Conservation (phyloP, 2,113 vertebrate species). For the Leiothrix lutea region DNA sequence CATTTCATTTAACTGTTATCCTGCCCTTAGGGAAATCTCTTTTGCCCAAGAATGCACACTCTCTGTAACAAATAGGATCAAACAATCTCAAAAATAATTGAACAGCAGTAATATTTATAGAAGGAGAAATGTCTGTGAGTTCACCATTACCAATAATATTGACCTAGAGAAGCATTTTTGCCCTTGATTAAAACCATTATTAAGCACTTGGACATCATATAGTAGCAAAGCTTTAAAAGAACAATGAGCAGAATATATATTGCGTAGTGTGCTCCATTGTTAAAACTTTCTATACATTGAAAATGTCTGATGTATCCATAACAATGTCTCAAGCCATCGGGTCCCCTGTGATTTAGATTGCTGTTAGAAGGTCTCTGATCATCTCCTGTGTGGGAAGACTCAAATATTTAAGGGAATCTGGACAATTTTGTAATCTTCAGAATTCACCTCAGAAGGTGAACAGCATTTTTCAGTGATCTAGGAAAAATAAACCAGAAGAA, state of each 20-base stretch:
- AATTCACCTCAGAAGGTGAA: neutral
- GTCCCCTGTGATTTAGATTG: neutral
- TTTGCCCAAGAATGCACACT: neutral
- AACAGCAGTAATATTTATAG: neutral
- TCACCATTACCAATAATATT: neutral
- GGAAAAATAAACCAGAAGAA: neutral
- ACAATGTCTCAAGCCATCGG: neutral
- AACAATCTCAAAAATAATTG: neutral
- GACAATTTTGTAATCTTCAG: neutral
- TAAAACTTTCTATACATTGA: neutral
- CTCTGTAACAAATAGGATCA: slow-evolving; percentile 7
- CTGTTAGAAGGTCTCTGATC: neutral
- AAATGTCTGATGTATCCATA: neutral
- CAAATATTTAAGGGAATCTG: neutral
- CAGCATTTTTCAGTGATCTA: neutral
- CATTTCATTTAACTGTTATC: slow-evolving; percentile 30
- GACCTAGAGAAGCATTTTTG: neutral
- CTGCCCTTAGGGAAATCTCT: slow-evolving; percentile 43
- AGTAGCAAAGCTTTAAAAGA: neutral
- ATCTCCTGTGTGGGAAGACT: neutral
- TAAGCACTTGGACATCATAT: neutral
- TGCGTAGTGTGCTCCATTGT: neutral
- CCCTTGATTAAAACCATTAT: neutral
- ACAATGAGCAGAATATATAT: neutral
- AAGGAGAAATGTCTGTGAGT: neutral